Percentiles rank a stretch among this genome's conserved stretches.
Conservation (phyloP, 2,888 invertebrate species). For the Chesias legatella region DNA sequence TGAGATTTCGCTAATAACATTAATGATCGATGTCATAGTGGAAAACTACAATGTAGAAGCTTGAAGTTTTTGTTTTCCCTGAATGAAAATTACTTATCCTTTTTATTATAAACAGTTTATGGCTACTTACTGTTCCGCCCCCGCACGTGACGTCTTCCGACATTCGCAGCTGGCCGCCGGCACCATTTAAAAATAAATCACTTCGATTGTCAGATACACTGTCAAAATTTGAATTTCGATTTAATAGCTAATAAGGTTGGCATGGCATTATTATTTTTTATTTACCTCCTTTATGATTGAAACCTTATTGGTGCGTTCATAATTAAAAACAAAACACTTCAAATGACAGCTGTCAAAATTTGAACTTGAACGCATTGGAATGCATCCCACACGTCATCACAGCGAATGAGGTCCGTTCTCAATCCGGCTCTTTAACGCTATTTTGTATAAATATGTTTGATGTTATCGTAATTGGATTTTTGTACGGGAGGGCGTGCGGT, state of each 20-base stretch:
- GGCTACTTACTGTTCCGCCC: constrained; percentile 57
- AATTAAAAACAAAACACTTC: not conserved
- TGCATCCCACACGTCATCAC: not conserved
- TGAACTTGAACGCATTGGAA: not conserved
- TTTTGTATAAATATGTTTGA: not conserved
- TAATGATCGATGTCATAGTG: no score
- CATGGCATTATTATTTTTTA: no score
- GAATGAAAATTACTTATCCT: no score
- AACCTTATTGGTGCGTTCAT: no score
- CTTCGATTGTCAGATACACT: constrained; percentile 2
- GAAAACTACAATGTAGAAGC: no score
- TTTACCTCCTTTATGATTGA: no score
- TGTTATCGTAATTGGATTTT: constrained; percentile 34
- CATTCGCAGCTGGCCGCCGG: constrained; percentile 38
- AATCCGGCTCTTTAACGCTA: no score
- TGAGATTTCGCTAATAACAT: no score
- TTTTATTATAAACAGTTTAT: not conserved
- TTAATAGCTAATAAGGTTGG: not conserved
- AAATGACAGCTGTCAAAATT: constrained; percentile 1
- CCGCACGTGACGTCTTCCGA: constrained; percentile 59
- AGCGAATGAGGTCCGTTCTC: no score
- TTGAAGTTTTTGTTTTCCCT: no score
- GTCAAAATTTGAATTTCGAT: constrained; percentile 15
- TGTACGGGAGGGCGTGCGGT: constrained; percentile 49
- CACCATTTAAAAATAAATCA: constrained; percentile 29